Base-by-base conservation (phyloP, 2,888 invertebrate genomes). In the Lasioglossum morio region DNA sequence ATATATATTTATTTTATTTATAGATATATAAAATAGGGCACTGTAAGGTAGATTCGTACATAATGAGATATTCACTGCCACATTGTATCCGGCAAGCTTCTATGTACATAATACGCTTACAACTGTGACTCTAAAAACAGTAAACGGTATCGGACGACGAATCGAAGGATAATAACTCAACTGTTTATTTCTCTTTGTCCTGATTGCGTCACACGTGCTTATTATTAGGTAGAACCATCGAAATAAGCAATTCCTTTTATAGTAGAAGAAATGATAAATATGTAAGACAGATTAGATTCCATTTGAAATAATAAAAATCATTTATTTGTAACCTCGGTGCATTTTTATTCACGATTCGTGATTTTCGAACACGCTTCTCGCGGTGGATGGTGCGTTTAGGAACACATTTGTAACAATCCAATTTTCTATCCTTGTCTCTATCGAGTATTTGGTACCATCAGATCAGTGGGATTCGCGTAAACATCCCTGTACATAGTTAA, bases 1-100 rank as follows among this genome's bases (percentile, higher is more conserved):
- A 72, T 81, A 53, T 53, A 84, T 81, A 87, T 86, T 87, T 86
- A 83, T 83, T 86, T 86, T 73, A 86, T 81, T 87, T 86, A 77
- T 87, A 83, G 73, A 78, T 77, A 66, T 78, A 83, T 53, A 70
- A 72, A 30, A 75, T 76, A 72, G 69, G 63, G 72, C 16, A 30
- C 72, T 19, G 34, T 72, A 53, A 82, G n/a, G 27, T 73, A 23
- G 12, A 73, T 27, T 43, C 63, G 27, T 81, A 76, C 30, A 80
- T 48, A 4, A 8, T 77, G 27, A 60, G 19, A 66, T 40, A 81
- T 79, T 69, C 72, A 83, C 72, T 78, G 77, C 48, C 79, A 60
- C 23, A 19, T 72, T 72, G 53, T 74, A 77, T 27, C 14, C 34
- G 57, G 72, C 60, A 73, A 81, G 53, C 57, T 72, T n/a, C 77